phyloP scores from a whole-genome alignment of 2,797 vertebrate species.

The Coracias cyanogaster region DNA sequence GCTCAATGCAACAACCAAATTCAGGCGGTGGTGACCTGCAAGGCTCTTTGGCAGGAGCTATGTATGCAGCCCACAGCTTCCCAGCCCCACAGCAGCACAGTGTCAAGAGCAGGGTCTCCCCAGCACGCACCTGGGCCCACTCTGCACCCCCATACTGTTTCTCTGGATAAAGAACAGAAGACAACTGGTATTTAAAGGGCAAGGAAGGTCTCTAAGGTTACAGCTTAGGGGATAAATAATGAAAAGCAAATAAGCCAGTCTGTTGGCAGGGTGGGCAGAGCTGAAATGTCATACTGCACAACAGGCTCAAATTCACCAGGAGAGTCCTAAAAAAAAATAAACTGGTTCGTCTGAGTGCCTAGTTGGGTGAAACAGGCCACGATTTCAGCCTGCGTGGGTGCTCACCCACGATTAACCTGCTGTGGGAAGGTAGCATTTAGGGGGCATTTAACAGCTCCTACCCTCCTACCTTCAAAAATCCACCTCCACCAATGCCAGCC shows the following conservation, averaged over 20 bases:
- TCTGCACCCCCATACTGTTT: accelerated
- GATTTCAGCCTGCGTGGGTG: background rate
- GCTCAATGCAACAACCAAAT: background rate
- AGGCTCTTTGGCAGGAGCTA: background rate
- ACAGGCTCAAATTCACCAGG: background rate
- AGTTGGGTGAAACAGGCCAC: background rate
- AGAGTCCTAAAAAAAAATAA: background rate
- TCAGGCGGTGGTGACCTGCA: accelerated
- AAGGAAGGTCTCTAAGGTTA: background rate
- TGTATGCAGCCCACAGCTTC: accelerated
- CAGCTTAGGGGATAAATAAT: background rate
- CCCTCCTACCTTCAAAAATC: background rate
- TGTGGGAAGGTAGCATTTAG: accelerated
- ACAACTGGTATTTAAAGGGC: background rate
- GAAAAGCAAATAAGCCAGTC: background rate
- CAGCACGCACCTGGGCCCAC: background rate
- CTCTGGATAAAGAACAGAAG: background rate
- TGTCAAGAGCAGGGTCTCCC: background rate
- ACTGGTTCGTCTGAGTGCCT: accelerated
- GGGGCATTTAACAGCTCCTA: background rate
- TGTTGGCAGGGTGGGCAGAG: background rate
- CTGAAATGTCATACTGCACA: accelerated
- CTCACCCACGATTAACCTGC: background rate
- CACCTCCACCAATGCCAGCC: accelerated
- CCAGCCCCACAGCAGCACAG: accelerated